Percentiles rank a stretch among this genome's conserved stretches.
Conservation (phyloP, 2,888 invertebrate species). For the Macrophya alboannulata region DNA sequence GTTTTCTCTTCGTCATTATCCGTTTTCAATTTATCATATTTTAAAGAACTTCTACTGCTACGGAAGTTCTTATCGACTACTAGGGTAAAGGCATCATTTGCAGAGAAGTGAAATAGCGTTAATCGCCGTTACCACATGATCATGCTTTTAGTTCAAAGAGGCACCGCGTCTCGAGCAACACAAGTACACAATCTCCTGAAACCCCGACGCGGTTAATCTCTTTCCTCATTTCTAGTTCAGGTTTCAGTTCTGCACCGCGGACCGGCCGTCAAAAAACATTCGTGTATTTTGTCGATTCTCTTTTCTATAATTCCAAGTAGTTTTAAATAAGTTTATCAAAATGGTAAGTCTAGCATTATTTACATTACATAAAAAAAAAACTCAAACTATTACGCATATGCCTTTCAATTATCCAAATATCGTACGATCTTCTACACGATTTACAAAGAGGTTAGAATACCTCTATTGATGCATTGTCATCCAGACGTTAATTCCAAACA, state of each 20-base stretch:
- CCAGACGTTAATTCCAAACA: constrained; percentile 52
- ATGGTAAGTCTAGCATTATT: constrained; percentile 44
- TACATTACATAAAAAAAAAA: background rate
- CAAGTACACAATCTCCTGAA: background rate
- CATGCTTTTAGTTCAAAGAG: background rate
- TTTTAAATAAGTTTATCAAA: constrained; percentile 32
- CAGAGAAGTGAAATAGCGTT: too few species aligned
- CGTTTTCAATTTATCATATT: background rate
- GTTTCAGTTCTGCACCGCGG: background rate
- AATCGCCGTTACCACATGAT: background rate
- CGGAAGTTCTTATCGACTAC: background rate
- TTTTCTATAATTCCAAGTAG: constrained; percentile 20
- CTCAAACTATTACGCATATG: background rate
- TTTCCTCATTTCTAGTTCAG: background rate
- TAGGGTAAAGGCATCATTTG: too few species aligned
- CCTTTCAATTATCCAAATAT: background rate
- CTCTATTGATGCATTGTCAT: constrained; percentile 67
- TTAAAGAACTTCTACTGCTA: background rate
- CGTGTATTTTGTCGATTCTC: background rate
- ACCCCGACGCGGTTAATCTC: too few species aligned
- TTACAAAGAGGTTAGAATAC: constrained; percentile 48
- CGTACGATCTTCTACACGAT: background rate
- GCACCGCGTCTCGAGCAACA: background rate
- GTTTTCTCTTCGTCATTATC: too few species aligned
- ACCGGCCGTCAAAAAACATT: constrained; percentile 47